Evolutionary conservation across 2,888 invertebrate genomes (phyloP), one percentile per base, ranked within the genome.

Genomic region (Danaus chrysippus): DNA sequence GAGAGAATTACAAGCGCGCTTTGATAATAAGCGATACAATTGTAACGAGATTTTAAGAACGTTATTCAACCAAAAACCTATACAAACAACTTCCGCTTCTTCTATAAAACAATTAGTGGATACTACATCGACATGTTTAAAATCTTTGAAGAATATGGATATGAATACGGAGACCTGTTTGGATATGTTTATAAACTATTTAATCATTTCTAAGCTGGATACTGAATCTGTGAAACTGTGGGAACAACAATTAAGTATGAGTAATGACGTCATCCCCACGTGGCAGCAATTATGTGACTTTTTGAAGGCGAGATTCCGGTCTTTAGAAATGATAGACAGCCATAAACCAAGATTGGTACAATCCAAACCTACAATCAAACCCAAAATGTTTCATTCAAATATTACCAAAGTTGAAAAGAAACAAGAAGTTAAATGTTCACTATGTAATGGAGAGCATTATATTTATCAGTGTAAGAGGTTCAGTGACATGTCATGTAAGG

Each of bases 41-140:
- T 59, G 69, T 0, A 70, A 70, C 49, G 59, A 60, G 46, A 61
- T 72, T 12, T 61, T 74, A 10, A 70, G 63, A 49, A 58, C 66
- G 15, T 71, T 73, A 6, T 57, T 73, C 8, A 62, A 41, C 56
- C 71, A 70, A 54, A 71, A 64, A 15, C 68, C 62, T n/a, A 43
- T 68, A 10, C 59, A 19, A n/a, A 15, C 43, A 15, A 65, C 63
- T 62, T 69, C 68, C 0, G 46, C 65, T 13, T 61, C 54, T n/a
- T 63, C 58, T 52, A 64, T 76, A 23, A 74, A 72, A 44, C 23
- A 34, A 34, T 34, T 34, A 34, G 23, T 34, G 23, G 23, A 34
- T 6, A 34, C 23, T 5, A 34, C 23, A 34, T 34, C 23, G 23
- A 34, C 6, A 2, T 34, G 23, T 34, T 59, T 71, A 10, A 59